Conservation (phyloP, 2,888 invertebrate genomes). For the Lasioglossum vierecki region DNA sequence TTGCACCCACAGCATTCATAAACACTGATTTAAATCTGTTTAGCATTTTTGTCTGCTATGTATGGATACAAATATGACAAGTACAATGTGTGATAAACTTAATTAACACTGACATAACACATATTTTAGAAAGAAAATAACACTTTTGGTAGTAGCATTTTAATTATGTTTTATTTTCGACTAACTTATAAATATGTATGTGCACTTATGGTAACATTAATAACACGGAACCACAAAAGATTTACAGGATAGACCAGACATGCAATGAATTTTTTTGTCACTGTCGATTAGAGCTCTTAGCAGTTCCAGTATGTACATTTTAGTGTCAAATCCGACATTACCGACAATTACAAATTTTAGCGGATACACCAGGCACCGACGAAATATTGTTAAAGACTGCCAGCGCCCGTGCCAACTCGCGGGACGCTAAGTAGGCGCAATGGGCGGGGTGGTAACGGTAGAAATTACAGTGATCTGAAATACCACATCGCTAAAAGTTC, state of each 20-base stretch:
- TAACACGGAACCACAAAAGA: constrained; percentile 19
- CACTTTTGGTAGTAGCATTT: constrained; percentile 4
- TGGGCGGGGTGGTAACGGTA: too few relatives aligned
- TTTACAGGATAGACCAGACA: background rate
- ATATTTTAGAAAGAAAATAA: constrained; percentile 31
- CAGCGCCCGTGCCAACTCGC: too few relatives aligned
- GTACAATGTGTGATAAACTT: constrained; percentile 23
- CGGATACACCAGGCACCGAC: too few relatives aligned
- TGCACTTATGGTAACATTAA: constrained; percentile 18
- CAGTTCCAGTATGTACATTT: background rate
- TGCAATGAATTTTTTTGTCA: background rate
- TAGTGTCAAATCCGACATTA: background rate
- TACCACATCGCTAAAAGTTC: too few relatives aligned
- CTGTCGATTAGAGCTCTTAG: background rate
- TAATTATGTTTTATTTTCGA: constrained; percentile 19
- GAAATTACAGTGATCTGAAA: too few relatives aligned
- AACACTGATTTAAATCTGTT: constrained; percentile 87
- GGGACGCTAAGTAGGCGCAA: too few relatives aligned
- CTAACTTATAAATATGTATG: constrained; percentile 5
- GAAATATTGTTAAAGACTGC: too few relatives aligned
- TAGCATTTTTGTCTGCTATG: constrained; percentile 85
- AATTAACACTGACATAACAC: constrained; percentile 39
- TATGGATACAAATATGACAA: constrained; percentile 10
- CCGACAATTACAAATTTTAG: background rate
- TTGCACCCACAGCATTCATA: constrained; percentile 87